Base-by-base conservation (phyloP, 2,797 vertebrate genomes). In the Darevskia mixta region DNA sequence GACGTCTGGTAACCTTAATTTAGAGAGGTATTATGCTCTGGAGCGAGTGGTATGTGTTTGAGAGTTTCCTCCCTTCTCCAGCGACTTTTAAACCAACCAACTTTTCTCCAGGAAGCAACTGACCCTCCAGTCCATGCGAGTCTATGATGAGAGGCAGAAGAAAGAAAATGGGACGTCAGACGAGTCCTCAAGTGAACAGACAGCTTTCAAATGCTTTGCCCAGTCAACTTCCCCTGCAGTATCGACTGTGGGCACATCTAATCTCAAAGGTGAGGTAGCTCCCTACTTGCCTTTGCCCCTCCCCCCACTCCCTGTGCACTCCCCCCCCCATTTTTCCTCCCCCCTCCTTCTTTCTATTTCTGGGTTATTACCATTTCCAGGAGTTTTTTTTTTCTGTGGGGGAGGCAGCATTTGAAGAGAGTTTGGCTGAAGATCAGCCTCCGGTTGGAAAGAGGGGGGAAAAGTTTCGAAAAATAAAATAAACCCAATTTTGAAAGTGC, bases 111-210 rank as follows among this genome's bases (percentile, higher is more conserved):
- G 99, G 95, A 99, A 99, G 92, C 99, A 99, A 96, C 97, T 99
- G 96, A 98, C 98, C 29, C 97, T 99, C 88, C 99, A 99, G 83
- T 99, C 99, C 89, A 99, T 99, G 96, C 96, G 99, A 41, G 98
- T 98, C 9, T 99, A 98, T 13, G 99, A 99, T 35, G 98, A 99
- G 91, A 98, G 99, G 77, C 98, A 99, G 96, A 99, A 99, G 86
- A 99, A 99, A 91, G 98, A 99, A 89, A 98, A 97, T 7, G 98
- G 97, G 38, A 98, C 98, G 61, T 99, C 99, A 0, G 99, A 99
- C 7, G 99, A 99, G 87, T 99, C 99, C 83, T 99, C 99, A 0
- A 98, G 98, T 1, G 99, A 99, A 85, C 98, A 99, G 93, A 97
- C 98, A 0, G 96, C 98, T 76, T 98, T 99, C 95, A 98, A 97